A percentile compares a stretch with the other conserved stretches of the same genome.
phyloP scores from a whole-genome alignment of 2,888 invertebrate genomes.

The Drosophila ochracea region DNA sequence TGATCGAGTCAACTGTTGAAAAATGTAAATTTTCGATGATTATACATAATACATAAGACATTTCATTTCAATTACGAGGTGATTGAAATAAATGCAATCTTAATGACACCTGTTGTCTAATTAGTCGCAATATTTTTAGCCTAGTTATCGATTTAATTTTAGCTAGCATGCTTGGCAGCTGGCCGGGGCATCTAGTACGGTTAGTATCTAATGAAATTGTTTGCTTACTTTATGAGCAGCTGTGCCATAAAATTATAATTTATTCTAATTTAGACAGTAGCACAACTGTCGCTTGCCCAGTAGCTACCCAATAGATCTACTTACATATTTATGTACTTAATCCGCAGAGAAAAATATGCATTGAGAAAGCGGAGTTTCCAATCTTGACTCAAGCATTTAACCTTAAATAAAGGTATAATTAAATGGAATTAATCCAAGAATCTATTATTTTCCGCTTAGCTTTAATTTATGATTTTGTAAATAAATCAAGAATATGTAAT shows the following conservation, averaged over 20 bases:
- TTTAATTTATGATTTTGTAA: background rate
- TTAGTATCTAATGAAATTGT: slow-evolving; percentile 69
- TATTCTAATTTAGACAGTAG: slow-evolving; percentile 65
- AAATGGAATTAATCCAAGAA: background rate
- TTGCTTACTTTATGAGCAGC: slow-evolving; percentile 70
- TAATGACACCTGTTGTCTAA: slow-evolving; percentile 29
- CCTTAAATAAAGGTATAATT: background rate
- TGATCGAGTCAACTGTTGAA: slow-evolving; percentile 24
- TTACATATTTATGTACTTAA: slow-evolving; percentile 16
- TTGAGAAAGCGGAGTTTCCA: background rate
- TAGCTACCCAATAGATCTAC: slow-evolving; percentile 8
- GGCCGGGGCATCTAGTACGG: slow-evolving; percentile 1
- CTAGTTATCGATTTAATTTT: slow-evolving; percentile 25
- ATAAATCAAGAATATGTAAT: background rate
- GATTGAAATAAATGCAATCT: slow-evolving; percentile 1
- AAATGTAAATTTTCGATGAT: slow-evolving; percentile 12
- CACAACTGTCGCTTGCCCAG: slow-evolving; percentile 14
- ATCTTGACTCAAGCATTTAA: background rate
- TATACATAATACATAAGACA: slow-evolving; percentile 20
- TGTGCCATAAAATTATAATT: slow-evolving; percentile 73
- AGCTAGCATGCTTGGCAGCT: slow-evolving; percentile 25
- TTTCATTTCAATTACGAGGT: slow-evolving; percentile 10
- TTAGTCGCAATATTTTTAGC: slow-evolving; percentile 54
- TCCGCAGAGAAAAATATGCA: background rate
- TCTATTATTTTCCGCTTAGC: background rate